Percentiles rank a stretch among this genome's conserved stretches.
phyloP scores from a whole-genome alignment of 2,888 invertebrate genomes.

The Dasypogon diadema region DNA sequence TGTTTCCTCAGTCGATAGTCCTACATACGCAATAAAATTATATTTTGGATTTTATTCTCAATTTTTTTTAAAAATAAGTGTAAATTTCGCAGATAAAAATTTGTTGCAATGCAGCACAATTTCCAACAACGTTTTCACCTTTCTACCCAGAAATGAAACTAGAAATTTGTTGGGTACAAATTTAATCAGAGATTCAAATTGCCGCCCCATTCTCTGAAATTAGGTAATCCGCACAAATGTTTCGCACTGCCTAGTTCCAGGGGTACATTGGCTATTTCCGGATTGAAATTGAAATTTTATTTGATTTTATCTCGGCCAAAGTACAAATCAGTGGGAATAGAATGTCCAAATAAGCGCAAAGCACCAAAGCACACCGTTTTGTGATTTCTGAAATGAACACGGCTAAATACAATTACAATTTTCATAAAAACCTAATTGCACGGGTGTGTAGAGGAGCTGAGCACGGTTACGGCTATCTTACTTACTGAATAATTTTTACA shows the following conservation, averaged over 20 bases:
- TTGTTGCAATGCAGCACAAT: too few relatives aligned
- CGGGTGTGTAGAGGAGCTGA: not conserved
- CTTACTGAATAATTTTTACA: conserved; percentile 11
- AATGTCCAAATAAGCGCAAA: not conserved
- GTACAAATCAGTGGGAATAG: not conserved
- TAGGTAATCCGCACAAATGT: too few relatives aligned
- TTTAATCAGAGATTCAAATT: too few relatives aligned
- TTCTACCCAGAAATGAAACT: not conserved
- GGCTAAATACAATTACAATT: conserved; percentile 16
- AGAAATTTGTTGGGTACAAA: too few relatives aligned
- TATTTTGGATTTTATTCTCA: too few relatives aligned
- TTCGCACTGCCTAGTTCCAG: not conserved
- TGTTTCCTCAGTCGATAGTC: too few relatives aligned
- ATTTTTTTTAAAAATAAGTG: too few relatives aligned
- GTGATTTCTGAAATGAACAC: conserved; percentile 1
- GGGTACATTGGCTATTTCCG: conserved; percentile 28
- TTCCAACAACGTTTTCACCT: too few relatives aligned
- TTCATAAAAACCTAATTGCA: conserved; percentile 18
- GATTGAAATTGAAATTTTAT: conserved; percentile 33
- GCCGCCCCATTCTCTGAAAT: too few relatives aligned
- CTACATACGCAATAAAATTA: too few relatives aligned
- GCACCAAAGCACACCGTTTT: not conserved
- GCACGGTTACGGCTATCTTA: not conserved
- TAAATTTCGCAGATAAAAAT: too few relatives aligned
- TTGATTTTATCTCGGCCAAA: conserved; percentile 17